Conservation (phyloP, 2,113 vertebrate genomes). For the Seriola dumerili region DNA sequence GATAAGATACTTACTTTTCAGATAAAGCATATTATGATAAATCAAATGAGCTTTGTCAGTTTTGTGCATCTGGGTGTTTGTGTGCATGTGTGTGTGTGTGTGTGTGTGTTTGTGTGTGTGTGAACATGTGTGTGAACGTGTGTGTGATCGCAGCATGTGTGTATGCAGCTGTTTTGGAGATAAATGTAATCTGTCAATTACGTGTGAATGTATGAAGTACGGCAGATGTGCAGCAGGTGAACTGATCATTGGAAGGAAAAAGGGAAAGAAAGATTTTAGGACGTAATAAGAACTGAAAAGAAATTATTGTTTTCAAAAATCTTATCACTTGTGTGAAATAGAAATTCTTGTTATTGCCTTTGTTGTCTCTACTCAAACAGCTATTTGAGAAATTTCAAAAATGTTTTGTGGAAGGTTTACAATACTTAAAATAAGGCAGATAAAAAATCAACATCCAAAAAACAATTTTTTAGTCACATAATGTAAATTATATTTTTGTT, state of each 20-base stretch:
- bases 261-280: not conserved
- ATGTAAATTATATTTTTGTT: too few species aligned
- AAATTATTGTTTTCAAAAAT: not conserved
- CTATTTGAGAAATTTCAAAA: not conserved
- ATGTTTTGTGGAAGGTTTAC: not conserved
- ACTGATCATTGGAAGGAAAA: not conserved
- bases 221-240: constrained; percentile 15
- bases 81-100: constrained; percentile 33
- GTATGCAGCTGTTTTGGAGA: constrained; percentile 50
- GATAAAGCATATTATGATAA: constrained; percentile 84
- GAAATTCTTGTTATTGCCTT: not conserved
- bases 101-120: constrained; percentile 25
- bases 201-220: constrained; percentile 21
- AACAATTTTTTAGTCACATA: not conserved
- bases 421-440: not conserved
- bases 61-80: constrained; percentile 69
- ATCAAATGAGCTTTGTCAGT: constrained; percentile 79
- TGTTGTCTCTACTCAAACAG: not conserved
- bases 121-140: constrained; percentile 31
- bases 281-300: not conserved
- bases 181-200: constrained; percentile 50
- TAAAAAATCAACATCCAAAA: not conserved
- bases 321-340: not conserved
- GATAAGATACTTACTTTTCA: constrained; percentile 83
- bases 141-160: not conserved